phyloP scores from a whole-genome alignment of 2,888 invertebrate genomes.

The Iselma pallidipennis region DNA sequence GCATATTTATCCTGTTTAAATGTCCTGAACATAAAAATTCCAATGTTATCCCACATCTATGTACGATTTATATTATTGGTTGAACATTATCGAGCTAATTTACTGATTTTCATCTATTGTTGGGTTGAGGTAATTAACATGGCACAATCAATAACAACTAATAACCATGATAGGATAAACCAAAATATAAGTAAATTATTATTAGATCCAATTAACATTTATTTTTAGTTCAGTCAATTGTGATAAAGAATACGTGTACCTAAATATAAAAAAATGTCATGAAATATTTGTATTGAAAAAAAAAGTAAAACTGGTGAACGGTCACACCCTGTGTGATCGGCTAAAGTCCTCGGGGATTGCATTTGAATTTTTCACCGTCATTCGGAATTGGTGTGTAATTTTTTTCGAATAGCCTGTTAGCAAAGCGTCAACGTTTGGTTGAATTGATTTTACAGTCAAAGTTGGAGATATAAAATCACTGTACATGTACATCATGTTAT shows the following conservation, averaged over 20 bases:
- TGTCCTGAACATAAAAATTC: not conserved
- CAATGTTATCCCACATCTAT: not conserved
- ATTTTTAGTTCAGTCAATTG: no score
- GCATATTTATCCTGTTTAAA: not conserved
- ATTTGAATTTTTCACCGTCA: not conserved
- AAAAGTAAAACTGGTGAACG: not conserved
- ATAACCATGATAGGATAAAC: no score
- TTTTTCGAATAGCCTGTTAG: not conserved
- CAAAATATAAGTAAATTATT: no score
- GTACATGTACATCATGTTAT: not conserved
- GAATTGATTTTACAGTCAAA: not conserved
- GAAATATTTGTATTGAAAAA: not conserved
- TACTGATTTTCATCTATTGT: no score
- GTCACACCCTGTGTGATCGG: not conserved
- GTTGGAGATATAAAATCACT: not conserved
- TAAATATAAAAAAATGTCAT: no score
- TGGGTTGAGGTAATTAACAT: not conserved
- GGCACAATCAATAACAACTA: not conserved
- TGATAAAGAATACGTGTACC: no score
- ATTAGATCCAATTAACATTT: no score
- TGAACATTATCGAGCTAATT: no score
- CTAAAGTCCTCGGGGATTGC: not conserved
- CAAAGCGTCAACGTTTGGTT: not conserved
- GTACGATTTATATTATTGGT: not conserved
- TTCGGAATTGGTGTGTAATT: not conserved